These are phyloP conservation scores for Margaritifera margaritifera DNA, from an alignment of 2,888 invertebrate genomes.

Conservation along the genomic window DNA sequence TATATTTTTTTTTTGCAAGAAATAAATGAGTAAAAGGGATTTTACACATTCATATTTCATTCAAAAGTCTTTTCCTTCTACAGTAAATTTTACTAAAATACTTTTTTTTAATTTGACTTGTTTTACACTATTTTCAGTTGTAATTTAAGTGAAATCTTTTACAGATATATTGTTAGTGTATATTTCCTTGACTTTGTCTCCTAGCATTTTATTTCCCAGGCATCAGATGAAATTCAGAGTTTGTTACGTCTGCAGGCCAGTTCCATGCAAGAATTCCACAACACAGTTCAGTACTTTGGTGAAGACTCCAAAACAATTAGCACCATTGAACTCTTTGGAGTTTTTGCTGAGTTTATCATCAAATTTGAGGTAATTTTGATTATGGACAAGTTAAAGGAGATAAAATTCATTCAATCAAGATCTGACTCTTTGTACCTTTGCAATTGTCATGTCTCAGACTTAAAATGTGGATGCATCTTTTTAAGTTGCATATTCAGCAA, in stretches of 20 bases:
- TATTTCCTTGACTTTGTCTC: too few species aligned
- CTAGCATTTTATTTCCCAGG: constrained; percentile 54
- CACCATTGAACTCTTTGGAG: constrained; percentile 64
- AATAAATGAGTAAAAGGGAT: too few species aligned
- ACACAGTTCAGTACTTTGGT: constrained; percentile 67
- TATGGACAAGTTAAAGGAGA: neutral
- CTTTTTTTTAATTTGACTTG: too few species aligned
- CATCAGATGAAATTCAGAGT: constrained; percentile 64
- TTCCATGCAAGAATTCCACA: constrained; percentile 61
- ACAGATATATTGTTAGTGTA: too few species aligned
- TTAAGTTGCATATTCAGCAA: too few species aligned
- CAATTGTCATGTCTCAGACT: too few species aligned
- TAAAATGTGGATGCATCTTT: too few species aligned
- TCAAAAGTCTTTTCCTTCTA: too few species aligned
- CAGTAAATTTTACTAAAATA: too few species aligned
- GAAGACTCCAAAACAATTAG: constrained; percentile 64
- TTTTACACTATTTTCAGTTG: too few species aligned
- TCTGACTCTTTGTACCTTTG: neutral
- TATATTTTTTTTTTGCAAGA: neutral
- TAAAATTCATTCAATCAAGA: neutral
- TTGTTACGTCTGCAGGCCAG: constrained; percentile 57
- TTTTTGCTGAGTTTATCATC: constrained; percentile 67
- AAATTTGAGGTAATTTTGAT: constrained; percentile 67
- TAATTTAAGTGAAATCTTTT: too few species aligned
- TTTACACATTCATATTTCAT: too few species aligned